Percentiles rank a stretch among this genome's conserved stretches.
phyloP scores from a whole-genome alignment of 2,113 vertebrate genomes.

The Odocoileus hemionus region DNA sequence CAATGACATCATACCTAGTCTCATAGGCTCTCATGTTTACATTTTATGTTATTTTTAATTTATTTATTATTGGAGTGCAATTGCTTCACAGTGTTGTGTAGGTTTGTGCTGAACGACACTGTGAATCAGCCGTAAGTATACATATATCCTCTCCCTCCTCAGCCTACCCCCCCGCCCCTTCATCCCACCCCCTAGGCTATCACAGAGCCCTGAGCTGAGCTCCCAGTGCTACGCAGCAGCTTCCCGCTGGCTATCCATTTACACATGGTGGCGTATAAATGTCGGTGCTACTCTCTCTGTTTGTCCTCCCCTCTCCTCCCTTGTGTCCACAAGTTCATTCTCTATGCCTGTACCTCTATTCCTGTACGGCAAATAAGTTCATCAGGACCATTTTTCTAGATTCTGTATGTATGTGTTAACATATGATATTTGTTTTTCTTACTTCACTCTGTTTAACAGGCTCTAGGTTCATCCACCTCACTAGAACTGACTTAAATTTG shows the following conservation, averaged over 20 bases:
- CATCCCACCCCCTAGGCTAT: background rate
- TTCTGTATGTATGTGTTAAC: background rate
- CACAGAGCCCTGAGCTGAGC: background rate
- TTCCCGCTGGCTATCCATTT: background rate
- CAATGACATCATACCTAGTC: background rate
- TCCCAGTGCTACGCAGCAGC: background rate
- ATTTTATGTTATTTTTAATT: background rate
- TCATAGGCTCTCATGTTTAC: background rate
- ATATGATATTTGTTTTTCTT: too few relatives aligned
- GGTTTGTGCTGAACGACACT: background rate
- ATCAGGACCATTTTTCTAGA: background rate
- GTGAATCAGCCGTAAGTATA: background rate
- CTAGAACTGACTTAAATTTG: too few relatives aligned
- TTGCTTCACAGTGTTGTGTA: background rate
- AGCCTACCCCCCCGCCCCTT: background rate
- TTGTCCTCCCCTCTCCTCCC: background rate
- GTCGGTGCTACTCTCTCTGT: background rate
- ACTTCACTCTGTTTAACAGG: too few relatives aligned
- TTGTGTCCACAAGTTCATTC: background rate
- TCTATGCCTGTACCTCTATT: background rate
- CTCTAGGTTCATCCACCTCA: too few relatives aligned
- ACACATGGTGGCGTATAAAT: background rate
- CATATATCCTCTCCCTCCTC: background rate
- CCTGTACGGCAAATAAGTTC: background rate
- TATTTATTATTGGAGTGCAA: background rate